These are phyloP conservation scores for Pseudopipra pipra DNA, from an alignment of 2,113 vertebrate genomes.

Conservation along the genomic window DNA sequence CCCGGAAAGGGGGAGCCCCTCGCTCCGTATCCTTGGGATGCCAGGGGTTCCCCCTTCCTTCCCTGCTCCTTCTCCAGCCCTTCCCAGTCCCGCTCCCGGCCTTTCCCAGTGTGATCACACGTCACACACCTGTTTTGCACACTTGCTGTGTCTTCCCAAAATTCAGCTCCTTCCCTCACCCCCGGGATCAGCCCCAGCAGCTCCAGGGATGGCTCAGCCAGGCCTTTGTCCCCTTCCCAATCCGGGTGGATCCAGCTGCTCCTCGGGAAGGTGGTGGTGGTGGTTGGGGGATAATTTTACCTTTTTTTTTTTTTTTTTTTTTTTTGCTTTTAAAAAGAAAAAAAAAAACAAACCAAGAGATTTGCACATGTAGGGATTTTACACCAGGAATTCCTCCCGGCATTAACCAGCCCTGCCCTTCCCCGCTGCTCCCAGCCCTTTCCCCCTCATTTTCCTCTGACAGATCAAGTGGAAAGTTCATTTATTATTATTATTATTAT, in stretches of 20 bases:
- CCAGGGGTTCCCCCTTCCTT: background rate
- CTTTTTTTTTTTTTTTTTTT: background rate
- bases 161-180: background rate
- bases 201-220: background rate
- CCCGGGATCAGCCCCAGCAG: background rate
- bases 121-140: background rate
- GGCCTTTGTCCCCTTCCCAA: background rate
- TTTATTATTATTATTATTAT: background rate
- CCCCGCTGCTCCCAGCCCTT: accelerated
- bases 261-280: slow-evolving; percentile 33
- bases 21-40: background rate
- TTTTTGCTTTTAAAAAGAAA: background rate
- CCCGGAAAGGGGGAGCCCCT: background rate
- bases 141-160: background rate
- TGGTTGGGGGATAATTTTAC: background rate
- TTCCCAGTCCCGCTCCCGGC: background rate
- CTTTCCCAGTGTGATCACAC: background rate
- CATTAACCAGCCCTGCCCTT: background rate
- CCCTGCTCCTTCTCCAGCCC: background rate
- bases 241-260: background rate
- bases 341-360: background rate
- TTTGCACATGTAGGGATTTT: slow-evolving; percentile 69
- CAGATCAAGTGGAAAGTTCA: slow-evolving; percentile 56
- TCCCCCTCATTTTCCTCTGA: background rate
- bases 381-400: background rate